Conservation (phyloP, 2,797 vertebrate genomes). For the Acanthiza pusilla region DNA sequence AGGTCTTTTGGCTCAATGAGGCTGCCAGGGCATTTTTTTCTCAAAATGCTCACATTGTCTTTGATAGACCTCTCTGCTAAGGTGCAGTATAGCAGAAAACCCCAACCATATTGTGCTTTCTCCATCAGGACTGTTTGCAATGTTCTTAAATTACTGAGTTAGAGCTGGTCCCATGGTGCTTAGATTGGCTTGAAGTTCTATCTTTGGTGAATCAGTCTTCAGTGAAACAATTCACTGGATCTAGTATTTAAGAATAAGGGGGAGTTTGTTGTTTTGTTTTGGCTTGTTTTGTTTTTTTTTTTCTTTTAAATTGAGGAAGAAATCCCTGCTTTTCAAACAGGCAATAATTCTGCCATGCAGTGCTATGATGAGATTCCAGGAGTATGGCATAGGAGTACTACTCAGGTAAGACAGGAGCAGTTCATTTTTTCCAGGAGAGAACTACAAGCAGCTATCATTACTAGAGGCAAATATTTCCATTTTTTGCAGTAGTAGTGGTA, state of each 20-base stretch:
- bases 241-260: background rate
- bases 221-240: background rate
- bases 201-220: background rate
- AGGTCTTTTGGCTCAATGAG: background rate
- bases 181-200: background rate
- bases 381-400: background rate
- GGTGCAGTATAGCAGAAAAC: background rate
- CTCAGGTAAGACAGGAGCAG: background rate
- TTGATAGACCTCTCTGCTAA: background rate
- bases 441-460: background rate
- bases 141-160: background rate
- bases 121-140: background rate
- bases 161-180: background rate
- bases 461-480: background rate
- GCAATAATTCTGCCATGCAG: background rate
- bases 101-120: background rate
- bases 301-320: background rate
- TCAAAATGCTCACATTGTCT: background rate
- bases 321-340: background rate
- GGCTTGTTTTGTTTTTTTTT: background rate
- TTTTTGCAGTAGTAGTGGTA: background rate
- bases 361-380: background rate
- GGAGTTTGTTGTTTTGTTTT: background rate
- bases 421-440: background rate
- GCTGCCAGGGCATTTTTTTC: background rate